These are phyloP conservation scores for Arctia plantaginis DNA, from an alignment of 2,888 invertebrate genomes.

Conservation along the genomic window DNA sequence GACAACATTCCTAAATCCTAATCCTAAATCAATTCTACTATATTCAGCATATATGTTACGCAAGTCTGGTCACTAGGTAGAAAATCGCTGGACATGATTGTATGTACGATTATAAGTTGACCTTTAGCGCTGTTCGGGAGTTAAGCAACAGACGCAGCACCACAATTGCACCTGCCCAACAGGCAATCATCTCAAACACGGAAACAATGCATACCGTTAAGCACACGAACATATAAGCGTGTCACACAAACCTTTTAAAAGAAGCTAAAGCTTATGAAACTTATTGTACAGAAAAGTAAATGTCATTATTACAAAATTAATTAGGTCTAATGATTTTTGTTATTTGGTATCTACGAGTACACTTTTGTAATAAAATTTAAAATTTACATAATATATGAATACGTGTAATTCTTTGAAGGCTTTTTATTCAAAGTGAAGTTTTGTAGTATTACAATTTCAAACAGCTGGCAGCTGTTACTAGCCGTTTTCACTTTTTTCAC, in stretches of 20 bases:
- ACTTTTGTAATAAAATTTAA: background rate
- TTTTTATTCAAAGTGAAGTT: background rate
- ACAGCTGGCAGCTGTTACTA: background rate
- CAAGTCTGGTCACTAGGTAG: constrained; percentile 30
- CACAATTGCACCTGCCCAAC: constrained; percentile 29
- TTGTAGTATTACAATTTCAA: too few species aligned
- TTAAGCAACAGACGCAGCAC: constrained; percentile 54
- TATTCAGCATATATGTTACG: constrained; percentile 35
- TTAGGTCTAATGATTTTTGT: background rate
- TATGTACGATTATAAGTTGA: constrained; percentile 41
- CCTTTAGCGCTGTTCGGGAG: constrained; percentile 58
- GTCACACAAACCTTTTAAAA: constrained; percentile 1
- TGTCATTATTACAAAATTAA: background rate
- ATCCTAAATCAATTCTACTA: constrained; percentile 38
- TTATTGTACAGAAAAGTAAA: background rate
- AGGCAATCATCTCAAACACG: constrained; percentile 41
- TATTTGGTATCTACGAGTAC: background rate
- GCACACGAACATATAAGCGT: constrained; percentile 17
- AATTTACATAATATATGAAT: background rate
- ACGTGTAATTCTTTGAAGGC: too few species aligned
- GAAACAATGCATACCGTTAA: constrained; percentile 32
- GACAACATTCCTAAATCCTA: constrained; percentile 37
- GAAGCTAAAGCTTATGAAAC: background rate
- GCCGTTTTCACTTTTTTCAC: background rate
- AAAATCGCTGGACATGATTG: constrained; percentile 38